Evolutionary conservation across 2,113 vertebrate genomes (phyloP), one percentile per base, ranked within the genome.

Genomic region (Nycticryphes semicollaris): DNA sequence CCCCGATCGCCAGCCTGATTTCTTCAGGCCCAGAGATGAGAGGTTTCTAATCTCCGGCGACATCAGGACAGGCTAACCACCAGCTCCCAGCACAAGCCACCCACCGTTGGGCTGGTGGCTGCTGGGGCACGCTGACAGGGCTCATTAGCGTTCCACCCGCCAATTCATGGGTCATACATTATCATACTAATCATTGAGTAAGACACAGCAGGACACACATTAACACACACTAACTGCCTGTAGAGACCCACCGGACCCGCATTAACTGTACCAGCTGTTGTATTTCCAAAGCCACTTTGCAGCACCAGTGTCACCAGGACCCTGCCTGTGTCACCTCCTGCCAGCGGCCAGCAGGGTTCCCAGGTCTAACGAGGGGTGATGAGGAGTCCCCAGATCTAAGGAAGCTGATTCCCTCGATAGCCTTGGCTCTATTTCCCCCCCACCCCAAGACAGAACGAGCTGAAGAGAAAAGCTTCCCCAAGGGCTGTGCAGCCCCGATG

Each of bases 151-250:
- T 57, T 70, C 66, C 30, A 27, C 54, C 75, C 90, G 85, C 92
- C 94, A 95, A 96, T 86, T 90, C 70, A 35, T 4, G 62, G 94
- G 85, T 90, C 96, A 72, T 45, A 75, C 73, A 74, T 83, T 89
- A 86, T 88, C 83, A 72, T 62, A 39, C 33, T 91, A 45, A 88
- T 92, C 92, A 67, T 37, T 62, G 93, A 89, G 87, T 30, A 83
- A 48, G 92, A 47, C 79, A 39, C 96, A 96, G 96, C 96, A 25
- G 94, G 96, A 90, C 90, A 77, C 25, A 24, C 88, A 70, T 93
- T 96, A 95, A 95, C 95, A 89, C 89, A 27, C 70, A 3, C 90
- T 76, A 33, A 60, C 84, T 56, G 91, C 90, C 74, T 66, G 73
- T 5, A 51, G 80, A 92, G 82, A 89, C 57, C 78, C 90, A 74